Conservation (phyloP, 2,113 vertebrate species). For the Gorsachius goisagi region DNA sequence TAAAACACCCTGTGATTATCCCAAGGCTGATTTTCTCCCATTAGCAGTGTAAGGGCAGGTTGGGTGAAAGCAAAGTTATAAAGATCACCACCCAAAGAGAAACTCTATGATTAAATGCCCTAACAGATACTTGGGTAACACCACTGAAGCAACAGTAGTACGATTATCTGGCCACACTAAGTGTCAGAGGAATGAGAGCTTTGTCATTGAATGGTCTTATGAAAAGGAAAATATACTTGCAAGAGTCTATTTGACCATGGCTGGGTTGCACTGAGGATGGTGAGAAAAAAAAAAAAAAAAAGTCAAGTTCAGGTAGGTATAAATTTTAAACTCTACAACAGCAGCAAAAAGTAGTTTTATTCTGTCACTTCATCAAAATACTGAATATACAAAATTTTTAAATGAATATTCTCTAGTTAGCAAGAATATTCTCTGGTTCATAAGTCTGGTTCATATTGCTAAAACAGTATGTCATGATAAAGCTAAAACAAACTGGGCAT, state of each 20-base stretch:
- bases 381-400: background rate
- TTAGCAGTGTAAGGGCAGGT: background rate
- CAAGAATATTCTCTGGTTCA: background rate
- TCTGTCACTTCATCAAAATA: background rate
- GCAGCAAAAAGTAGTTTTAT: background rate
- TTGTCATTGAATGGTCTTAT: background rate
- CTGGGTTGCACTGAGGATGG: background rate
- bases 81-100: background rate
- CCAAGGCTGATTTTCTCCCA: background rate
- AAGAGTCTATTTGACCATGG: background rate
- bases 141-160: background rate
- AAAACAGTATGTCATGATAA: background rate
- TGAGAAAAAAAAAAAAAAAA: background rate
- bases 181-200: background rate
- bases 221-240: background rate
- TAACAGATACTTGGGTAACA: background rate
- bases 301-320: background rate
- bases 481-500: background rate
- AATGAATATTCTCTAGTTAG: background rate
- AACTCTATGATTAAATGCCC: background rate
- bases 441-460: background rate
- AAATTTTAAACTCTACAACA: background rate
- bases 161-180: background rate
- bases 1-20: fast-evolving
- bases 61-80: background rate